Conservation (phyloP, 2,888 invertebrate species). For the Hofmannophila pseudospretella region DNA sequence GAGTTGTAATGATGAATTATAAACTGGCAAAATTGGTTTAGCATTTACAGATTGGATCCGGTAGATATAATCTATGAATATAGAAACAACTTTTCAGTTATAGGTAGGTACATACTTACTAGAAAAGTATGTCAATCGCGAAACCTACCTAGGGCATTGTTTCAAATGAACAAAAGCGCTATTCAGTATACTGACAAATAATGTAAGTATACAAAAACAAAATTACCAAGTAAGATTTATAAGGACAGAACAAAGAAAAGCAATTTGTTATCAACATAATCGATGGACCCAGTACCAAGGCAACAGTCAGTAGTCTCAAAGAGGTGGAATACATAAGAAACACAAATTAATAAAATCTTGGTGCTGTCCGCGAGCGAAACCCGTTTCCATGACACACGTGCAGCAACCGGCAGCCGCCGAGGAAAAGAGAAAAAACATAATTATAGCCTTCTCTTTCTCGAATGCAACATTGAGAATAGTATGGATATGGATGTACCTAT, state of each 20-base stretch:
- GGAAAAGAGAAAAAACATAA: constrained; percentile 34
- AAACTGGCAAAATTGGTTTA: no score
- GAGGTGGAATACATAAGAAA: constrained; percentile 48
- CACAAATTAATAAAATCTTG: constrained; percentile 75
- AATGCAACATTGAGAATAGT: constrained; percentile 42
- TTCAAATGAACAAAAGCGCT: constrained; percentile 10
- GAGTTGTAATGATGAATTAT: no score
- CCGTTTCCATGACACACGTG: constrained; percentile 69
- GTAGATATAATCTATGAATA: no score
- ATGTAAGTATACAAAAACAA: constrained; percentile 28
- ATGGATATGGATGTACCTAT: constrained; percentile 38
- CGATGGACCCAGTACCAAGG: constrained; percentile 53
- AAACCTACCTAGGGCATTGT: no score
- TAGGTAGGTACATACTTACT: no score
- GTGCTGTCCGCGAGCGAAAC: constrained; percentile 58
- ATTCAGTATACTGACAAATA: constrained; percentile 17
- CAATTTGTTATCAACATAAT: constrained; percentile 73
- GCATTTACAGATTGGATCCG: no score
- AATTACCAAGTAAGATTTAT: constrained; percentile 37
- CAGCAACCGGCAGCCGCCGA: constrained; percentile 53
- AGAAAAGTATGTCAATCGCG: no score
- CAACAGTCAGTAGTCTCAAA: constrained; percentile 48
- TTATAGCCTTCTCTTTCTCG: constrained; percentile 31
- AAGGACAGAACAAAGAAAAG: constrained; percentile 64
- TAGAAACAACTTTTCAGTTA: no score